Evolutionary conservation across 2,113 vertebrate genomes (phyloP).

Genomic region (Cariama cristata): DNA sequence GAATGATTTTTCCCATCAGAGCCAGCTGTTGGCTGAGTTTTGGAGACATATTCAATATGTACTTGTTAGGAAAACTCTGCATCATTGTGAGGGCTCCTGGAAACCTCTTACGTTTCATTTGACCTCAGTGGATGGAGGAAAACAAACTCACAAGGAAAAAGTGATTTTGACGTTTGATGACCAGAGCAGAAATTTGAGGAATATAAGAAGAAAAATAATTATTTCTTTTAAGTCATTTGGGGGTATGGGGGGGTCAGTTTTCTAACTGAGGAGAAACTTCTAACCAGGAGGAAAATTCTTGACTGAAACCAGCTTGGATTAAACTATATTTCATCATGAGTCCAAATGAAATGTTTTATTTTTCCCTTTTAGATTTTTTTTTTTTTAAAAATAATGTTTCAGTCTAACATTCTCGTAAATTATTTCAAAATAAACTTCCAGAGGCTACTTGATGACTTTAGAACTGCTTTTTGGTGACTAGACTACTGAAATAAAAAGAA

Average conservation of each 20-base stretch:
- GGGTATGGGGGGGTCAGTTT: not conserved
- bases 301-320: not conserved
- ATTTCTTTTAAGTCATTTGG: not conserved
- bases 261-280: not conserved
- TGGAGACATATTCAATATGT: not conserved
- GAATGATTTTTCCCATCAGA: not conserved
- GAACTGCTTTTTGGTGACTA: not conserved
- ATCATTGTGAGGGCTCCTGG: not conserved
- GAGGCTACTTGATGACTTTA: not conserved
- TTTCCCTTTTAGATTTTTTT: not conserved
- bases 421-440: not conserved
- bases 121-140: not conserved
- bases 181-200: not conserved
- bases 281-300: not conserved
- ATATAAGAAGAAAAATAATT: not conserved
- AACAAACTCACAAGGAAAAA: not conserved
- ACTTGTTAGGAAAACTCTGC: not conserved
- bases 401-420: not conserved
- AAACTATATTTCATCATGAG: not conserved
- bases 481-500: not conserved
- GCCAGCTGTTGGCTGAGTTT: constrained; percentile 1
- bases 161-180: not conserved
- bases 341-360: not conserved
- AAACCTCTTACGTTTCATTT: not conserved
- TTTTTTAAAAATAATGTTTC: not conserved